phyloP scores from a whole-genome alignment of 2,113 vertebrate genomes.

The Holacanthus passer region DNA sequence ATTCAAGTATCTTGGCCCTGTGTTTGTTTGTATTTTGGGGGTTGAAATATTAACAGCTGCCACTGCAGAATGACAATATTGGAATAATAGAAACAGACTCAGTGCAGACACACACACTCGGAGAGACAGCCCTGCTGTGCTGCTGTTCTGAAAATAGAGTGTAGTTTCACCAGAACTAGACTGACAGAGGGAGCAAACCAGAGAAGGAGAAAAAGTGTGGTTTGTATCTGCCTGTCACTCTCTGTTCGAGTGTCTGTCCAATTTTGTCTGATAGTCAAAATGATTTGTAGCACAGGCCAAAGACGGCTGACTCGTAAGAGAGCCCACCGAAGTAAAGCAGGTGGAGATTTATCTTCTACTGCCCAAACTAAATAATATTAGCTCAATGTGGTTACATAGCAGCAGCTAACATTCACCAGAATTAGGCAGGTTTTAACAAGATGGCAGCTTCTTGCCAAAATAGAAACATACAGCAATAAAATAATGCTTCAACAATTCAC shows the following conservation, averaged over 20 bases:
- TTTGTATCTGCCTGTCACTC: constrained; percentile 70
- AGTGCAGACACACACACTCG: constrained; percentile 5
- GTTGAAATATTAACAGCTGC: constrained; percentile 27
- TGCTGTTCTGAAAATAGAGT: constrained; percentile 61
- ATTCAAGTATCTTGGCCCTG: neutral
- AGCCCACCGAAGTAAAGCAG: constrained; percentile 32
- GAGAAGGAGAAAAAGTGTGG: constrained; percentile 36
- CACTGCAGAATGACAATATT: constrained; percentile 51
- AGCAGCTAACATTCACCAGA: constrained; percentile 2
- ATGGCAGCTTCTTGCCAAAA: constrained; percentile 1
- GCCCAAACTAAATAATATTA: constrained; percentile 23
- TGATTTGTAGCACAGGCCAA: constrained; percentile 56
- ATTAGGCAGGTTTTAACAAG: constrained; percentile 5
- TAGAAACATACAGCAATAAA: neutral
- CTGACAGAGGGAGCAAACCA: constrained; percentile 59
- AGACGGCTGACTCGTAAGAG: constrained; percentile 40
- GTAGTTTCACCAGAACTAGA: constrained; percentile 52
- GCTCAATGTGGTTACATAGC: constrained; percentile 15
- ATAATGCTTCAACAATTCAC: constrained; percentile 10
- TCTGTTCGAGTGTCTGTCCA: constrained; percentile 67
- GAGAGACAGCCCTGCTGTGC: constrained; percentile 42
- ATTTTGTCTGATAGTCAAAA: constrained; percentile 66
- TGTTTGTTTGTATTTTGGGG: constrained; percentile 37
- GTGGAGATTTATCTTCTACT: constrained; percentile 25
- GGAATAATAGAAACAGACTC: constrained; percentile 30